Percentiles rank a stretch among this genome's conserved stretches.
Evolutionary conservation across 2,113 vertebrate genomes (phyloP).

Genomic region (Psammodynastes pulverulentus): DNA sequence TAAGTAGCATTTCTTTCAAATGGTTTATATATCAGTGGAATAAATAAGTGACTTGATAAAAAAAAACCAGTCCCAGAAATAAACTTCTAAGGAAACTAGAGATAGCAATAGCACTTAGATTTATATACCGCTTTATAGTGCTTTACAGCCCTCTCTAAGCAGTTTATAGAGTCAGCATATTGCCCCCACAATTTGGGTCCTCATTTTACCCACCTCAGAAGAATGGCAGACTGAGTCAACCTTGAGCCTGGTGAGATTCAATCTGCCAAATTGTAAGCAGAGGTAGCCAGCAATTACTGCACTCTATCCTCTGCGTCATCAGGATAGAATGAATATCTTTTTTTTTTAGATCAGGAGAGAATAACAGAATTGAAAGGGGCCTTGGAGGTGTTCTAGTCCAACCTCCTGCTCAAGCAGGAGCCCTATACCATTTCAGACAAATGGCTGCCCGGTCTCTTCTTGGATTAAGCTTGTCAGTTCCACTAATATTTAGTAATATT

Average conservation of each 20-base stretch:
- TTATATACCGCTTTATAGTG: no score
- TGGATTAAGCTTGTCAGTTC: constrained; percentile 33
- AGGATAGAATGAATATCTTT: neutral
- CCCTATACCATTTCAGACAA: neutral
- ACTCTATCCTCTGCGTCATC: no score
- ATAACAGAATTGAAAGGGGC: neutral
- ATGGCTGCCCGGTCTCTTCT: neutral
- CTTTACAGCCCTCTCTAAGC: no score
- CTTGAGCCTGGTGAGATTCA: no score
- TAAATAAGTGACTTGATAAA: constrained; percentile 5
- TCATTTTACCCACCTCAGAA: no score
- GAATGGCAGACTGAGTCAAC: no score
- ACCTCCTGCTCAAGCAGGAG: neutral
- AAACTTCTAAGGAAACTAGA: constrained; percentile 33
- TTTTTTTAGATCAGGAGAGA: neutral
- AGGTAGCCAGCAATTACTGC: no score
- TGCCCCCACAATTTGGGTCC: no score
- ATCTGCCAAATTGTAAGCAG: no score
- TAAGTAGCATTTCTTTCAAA: neutral
- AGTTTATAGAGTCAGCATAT: no score
- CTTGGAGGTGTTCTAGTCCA: neutral
- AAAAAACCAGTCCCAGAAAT: constrained; percentile 36
- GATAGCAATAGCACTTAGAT: no score
- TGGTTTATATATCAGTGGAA: constrained; percentile 10
- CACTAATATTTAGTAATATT: constrained; percentile 24